Evolutionary conservation across 2,797 vertebrate species (phyloP), one percentile per base, ranked within the genome.

Genomic region (Sylvia borin): DNA sequence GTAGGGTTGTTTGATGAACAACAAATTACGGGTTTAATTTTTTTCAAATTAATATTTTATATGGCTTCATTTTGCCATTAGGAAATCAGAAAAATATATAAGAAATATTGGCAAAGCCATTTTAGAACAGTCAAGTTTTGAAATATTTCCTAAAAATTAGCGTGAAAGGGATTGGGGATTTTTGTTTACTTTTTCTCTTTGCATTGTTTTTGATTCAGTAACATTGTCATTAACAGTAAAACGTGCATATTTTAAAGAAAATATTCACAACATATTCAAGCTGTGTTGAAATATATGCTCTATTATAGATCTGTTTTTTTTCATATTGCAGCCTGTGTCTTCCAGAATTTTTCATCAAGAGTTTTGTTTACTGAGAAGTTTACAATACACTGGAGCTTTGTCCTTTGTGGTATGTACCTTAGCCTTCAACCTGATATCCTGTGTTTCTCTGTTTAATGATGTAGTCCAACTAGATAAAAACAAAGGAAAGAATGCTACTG

Each of bases 261-360:
- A 68, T 84, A 84, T 73, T 82, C 16, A 60, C 47, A 83, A 83
- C 13, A 47, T 58, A 57, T 42, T 73, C 15, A 72, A 64, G 6
- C 6, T 53, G 14, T 53, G 21, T 51, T 66, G 50, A 88, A 92
- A 68, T 38, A 67, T 8, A 16, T 5, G 50, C 15, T 75, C 27
- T 81, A 22, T 60, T 36, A 29, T 51, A 18, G 22, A 45, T 18
- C 12, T 48, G 8, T 17, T 27, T 70, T 76, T 88, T 88, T 90
- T 78, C 8, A 21, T 84, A 58, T 62, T 70, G 22, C 76, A 87
- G 36, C 11, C 15, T 77, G 8, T 36, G 29, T 50, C 43, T 72
- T 86, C 13, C 76, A 74, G 48, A 90, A 71, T 88, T 75, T 81
- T 92, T 94, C 73, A 92, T 73, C 38, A 81, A 80, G 62, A 65